phyloP scores from a whole-genome alignment of 2,797 vertebrate species.

The Masticophis lateralis region DNA sequence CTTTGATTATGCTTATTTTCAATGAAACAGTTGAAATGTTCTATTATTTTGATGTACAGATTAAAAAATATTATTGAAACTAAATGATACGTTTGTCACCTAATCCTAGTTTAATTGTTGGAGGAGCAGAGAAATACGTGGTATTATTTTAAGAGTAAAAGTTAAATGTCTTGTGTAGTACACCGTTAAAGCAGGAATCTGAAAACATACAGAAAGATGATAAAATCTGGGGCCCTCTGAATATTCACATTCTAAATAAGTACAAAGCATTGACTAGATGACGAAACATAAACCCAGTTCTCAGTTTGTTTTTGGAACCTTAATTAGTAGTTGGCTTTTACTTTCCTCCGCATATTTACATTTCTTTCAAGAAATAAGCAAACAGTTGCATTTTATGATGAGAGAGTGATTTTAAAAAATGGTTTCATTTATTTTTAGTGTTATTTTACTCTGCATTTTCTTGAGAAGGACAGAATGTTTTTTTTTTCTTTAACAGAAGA shows the following conservation, averaged over 20 bases:
- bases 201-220: not conserved
- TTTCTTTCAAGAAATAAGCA: slow-evolving; percentile 13
- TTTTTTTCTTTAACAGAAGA: slow-evolving; percentile 26
- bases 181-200: not conserved
- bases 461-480: not conserved
- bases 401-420: slow-evolving; percentile 43
- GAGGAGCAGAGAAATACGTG: not conserved
- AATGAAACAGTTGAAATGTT: not conserved
- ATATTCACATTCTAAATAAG: not conserved
- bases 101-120: not conserved
- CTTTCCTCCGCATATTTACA: slow-evolving; percentile 41
- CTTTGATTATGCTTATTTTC: not conserved
- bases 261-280: not conserved
- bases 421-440: slow-evolving; percentile 9
- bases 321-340: not conserved
- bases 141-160: not conserved
- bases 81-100: not conserved
- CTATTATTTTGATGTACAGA: not conserved
- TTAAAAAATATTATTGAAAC: not conserved
- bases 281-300: not conserved
- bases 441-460: slow-evolving; percentile 26
- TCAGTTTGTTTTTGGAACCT: slow-evolving; percentile 6
- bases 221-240: not conserved
- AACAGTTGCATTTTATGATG: slow-evolving; percentile 30
- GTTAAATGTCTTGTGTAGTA: not conserved